phyloP scores from a whole-genome alignment of 2,797 vertebrate genomes.

The Enteromius thamalakanensis region DNA sequence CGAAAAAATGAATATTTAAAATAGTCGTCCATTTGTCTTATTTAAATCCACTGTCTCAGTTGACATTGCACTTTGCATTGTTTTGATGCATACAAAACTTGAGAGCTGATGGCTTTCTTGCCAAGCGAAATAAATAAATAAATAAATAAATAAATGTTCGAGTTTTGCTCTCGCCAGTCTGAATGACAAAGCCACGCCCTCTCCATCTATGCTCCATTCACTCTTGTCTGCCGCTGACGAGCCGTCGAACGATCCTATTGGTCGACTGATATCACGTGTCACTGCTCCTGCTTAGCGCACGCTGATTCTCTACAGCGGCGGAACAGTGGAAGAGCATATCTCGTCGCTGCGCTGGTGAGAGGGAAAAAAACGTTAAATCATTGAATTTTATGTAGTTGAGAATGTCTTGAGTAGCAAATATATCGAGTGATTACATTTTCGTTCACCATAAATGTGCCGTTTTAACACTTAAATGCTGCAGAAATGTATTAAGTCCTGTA shows the following conservation, averaged over 20 bases:
- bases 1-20: neutral
- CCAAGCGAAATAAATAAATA: neutral
- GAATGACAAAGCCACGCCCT: conserved; percentile 19
- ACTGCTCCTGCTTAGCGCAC: neutral
- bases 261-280: conserved; percentile 11
- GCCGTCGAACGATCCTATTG: neutral
- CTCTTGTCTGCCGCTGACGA: neutral
- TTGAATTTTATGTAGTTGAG: neutral
- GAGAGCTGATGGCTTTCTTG: neutral
- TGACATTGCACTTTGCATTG: neutral
- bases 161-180: neutral
- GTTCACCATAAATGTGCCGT: neutral
- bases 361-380: too few species aligned
- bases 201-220: neutral
- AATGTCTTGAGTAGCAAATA: too few species aligned
- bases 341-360: conserved; percentile 11
- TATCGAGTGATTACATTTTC: too few species aligned
- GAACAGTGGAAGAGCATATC: neutral
- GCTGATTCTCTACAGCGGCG: conserved; percentile 1
- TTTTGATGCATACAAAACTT: neutral
- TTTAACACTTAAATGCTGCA: neutral
- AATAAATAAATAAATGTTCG: neutral
- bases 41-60: neutral
- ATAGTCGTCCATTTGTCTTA: neutral
- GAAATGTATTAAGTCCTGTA: neutral